These are phyloP conservation scores for Priocnemis perturbator DNA, from an alignment of 2,888 invertebrate species.

Conservation along the genomic window DNA sequence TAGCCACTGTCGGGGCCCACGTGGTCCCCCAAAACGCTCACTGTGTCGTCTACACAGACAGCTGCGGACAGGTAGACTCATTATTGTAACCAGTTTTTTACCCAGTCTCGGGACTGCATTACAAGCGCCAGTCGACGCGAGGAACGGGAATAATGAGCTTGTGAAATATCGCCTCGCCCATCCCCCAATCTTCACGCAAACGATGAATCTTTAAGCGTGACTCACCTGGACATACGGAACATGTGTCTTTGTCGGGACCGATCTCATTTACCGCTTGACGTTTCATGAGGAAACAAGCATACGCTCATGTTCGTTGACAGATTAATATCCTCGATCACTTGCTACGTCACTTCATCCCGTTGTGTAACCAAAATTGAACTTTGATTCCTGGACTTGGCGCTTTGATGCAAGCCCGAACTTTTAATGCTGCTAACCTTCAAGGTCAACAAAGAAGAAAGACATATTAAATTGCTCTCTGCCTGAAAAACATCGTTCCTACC, in stretches of 20 bases:
- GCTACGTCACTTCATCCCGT: too few relatives aligned
- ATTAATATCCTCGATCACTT: too few relatives aligned
- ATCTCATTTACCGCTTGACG: neutral
- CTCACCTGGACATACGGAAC: neutral
- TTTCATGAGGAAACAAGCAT: slow-evolving; percentile 1
- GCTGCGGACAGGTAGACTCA: slow-evolving; percentile 92
- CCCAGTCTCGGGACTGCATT: slow-evolving; percentile 70
- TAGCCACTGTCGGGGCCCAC: slow-evolving; percentile 81
- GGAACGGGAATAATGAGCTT: neutral
- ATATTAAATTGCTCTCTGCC: slow-evolving; percentile 27
- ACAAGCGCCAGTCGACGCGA: slow-evolving; percentile 39
- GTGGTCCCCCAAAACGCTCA: slow-evolving; percentile 91
- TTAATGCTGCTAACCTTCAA: slow-evolving; percentile 74
- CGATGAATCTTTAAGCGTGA: neutral
- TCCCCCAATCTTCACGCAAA: neutral
- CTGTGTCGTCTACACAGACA: slow-evolving; percentile 96
- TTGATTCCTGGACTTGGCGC: slow-evolving; percentile 34
- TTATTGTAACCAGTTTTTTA: slow-evolving; percentile 76
- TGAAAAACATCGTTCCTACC: neutral
- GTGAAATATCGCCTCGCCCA: neutral
- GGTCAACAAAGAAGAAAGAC: slow-evolving; percentile 61
- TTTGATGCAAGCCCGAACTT: slow-evolving; percentile 70
- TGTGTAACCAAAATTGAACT: too few relatives aligned
- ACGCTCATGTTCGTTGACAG: too few relatives aligned
- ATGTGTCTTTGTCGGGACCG: neutral